These are phyloP conservation scores for Bovichtus diacanthus DNA, from an alignment of 2,797 vertebrate genomes.

Conservation along the genomic window DNA sequence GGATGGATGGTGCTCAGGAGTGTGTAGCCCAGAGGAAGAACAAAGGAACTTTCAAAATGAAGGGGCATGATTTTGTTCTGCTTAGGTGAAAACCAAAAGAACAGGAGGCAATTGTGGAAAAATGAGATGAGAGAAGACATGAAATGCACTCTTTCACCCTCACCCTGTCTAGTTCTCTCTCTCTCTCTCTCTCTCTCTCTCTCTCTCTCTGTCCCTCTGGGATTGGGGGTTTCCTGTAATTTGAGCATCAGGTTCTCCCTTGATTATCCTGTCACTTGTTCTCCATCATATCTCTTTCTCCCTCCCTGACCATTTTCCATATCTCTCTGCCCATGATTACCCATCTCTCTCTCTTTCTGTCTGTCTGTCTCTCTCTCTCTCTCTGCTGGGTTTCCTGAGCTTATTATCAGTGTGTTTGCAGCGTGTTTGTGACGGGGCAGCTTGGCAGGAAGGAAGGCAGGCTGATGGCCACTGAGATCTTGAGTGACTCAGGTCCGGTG, in stretches of 20 bases:
- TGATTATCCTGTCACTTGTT: slow-evolving; percentile 63
- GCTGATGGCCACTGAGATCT: slow-evolving; percentile 78
- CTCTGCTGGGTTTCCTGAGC: slow-evolving; percentile 63
- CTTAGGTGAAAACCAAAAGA: slow-evolving; percentile 53
- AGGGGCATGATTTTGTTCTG: slow-evolving; percentile 51
- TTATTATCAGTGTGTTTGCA: slow-evolving; percentile 76
- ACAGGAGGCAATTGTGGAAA: slow-evolving; percentile 36
- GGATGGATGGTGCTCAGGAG: slow-evolving; percentile 66
- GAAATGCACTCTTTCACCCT: slow-evolving; percentile 58
- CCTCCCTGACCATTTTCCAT: slow-evolving; percentile 25
- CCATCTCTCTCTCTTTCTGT: background rate
- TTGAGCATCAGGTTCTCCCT: slow-evolving; percentile 66
- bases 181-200: slow-evolving; percentile 15
- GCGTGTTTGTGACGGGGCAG: slow-evolving; percentile 77
- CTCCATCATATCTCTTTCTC: slow-evolving; percentile 57
- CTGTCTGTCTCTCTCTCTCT: slow-evolving; percentile 15
- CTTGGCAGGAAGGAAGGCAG: slow-evolving; percentile 84
- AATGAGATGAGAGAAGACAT: slow-evolving; percentile 47
- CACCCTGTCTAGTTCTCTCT: slow-evolving; percentile 33
- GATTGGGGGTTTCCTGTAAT: slow-evolving; percentile 80
- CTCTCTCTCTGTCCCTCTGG: slow-evolving; percentile 43
- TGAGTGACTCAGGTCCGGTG: slow-evolving; percentile 81
- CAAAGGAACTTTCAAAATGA: slow-evolving; percentile 65
- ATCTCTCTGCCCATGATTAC: slow-evolving; percentile 21
- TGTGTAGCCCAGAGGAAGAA: slow-evolving; percentile 56